Conservation (phyloP, 1,140 invertebrate species). For the Trichoplusia ni region DNA sequence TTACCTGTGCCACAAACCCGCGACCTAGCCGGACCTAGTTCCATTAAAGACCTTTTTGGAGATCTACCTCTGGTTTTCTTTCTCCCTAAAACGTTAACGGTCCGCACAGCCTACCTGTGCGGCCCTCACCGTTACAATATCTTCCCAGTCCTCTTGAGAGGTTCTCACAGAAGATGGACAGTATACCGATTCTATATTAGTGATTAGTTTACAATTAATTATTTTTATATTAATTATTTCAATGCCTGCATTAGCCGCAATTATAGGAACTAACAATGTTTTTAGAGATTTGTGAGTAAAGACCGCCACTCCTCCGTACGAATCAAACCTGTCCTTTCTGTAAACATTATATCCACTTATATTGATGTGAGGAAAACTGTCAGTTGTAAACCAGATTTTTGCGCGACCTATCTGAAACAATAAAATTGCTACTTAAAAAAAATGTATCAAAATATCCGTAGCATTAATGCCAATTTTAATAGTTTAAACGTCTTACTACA, state of each 20-base stretch:
- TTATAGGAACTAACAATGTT: not conserved
- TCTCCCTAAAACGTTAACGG: no score
- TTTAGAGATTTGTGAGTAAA: constrained; percentile 17
- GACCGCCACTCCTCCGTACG: constrained; percentile 20
- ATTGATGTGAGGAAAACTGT: not conserved
- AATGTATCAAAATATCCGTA: not conserved
- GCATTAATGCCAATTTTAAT: not conserved
- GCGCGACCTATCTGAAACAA: no score
- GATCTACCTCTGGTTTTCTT: no score
- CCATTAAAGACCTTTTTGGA: no score
- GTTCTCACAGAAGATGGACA: constrained; percentile 1
- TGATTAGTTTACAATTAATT: constrained; percentile 17
- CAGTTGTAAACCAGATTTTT: no score
- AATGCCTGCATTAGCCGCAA: not conserved
- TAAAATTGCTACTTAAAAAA: not conserved
- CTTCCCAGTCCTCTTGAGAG: not conserved
- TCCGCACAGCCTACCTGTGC: no score
- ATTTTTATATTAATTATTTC: constrained; percentile 19
- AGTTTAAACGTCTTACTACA: not conserved
- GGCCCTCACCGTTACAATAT: no score
- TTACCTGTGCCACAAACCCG: no score
- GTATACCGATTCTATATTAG: constrained; percentile 14
- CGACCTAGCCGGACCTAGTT: no score
- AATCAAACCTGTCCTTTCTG: constrained; percentile 6
- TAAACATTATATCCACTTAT: not conserved